Conservation (phyloP, 2,888 invertebrate genomes). For the Fissipunctia ypsillon region DNA sequence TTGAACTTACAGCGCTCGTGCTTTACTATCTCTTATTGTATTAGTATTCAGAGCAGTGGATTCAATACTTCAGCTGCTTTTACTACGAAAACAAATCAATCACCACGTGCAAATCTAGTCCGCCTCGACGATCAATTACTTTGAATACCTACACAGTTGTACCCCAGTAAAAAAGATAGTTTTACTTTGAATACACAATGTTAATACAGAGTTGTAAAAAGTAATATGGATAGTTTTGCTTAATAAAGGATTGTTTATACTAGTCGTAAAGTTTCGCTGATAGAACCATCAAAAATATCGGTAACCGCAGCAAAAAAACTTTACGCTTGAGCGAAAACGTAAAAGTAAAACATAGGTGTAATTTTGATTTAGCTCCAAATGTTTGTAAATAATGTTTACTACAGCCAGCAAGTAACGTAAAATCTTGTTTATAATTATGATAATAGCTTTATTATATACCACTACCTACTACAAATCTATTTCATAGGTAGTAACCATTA, state of each 20-base stretch:
- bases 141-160: no score
- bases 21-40: conserved; percentile 21
- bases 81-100: conserved; percentile 33
- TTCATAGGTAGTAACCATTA: conserved; percentile 88
- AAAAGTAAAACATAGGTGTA: conserved; percentile 62
- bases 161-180: no score
- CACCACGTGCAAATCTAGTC: conserved; percentile 2
- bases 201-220: conserved; percentile 36
- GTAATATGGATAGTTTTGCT: conserved; percentile 13
- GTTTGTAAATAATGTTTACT: conserved; percentile 85
- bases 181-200: conserved; percentile 15
- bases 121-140: conserved; percentile 6
- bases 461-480: conserved; percentile 84
- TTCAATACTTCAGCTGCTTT: conserved; percentile 16
- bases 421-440: conserved; percentile 90
- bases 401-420: conserved; percentile 85
- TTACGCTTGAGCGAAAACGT: conserved; percentile 48
- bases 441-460: conserved; percentile 87
- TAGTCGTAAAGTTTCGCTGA: conserved; percentile 12
- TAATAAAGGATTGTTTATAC: conserved; percentile 9
- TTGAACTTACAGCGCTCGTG: conserved; percentile 19
- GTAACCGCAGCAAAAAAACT: conserved; percentile 42
- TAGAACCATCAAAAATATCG: conserved; percentile 43
- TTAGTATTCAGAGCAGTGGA: conserved; percentile 16
- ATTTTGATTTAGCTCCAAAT: conserved; percentile 70